A percentile compares a stretch with the other conserved stretches of the same genome.
phyloP scores from a whole-genome alignment of 2,113 vertebrate species.

The Ophiodon elongatus region DNA sequence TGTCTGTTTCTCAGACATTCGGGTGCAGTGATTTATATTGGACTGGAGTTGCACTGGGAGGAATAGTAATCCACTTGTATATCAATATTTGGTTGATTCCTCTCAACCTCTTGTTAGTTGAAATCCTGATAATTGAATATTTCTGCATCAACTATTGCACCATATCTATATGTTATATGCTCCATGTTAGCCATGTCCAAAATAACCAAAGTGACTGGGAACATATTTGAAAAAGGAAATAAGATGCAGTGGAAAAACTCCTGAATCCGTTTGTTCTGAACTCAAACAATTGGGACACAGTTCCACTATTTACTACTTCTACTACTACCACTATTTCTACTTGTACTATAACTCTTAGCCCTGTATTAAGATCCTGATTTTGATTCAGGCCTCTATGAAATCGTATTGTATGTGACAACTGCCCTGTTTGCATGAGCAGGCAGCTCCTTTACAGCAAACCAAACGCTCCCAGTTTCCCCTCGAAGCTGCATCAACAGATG shows the following conservation, averaged over 20 bases:
- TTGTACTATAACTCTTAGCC: neutral
- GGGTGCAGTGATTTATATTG: neutral
- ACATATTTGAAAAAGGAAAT: neutral
- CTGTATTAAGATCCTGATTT: neutral
- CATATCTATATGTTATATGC: neutral
- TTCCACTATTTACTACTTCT: neutral
- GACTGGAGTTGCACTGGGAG: neutral
- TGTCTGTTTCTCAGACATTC: constrained; percentile 12
- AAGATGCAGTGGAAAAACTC: no score
- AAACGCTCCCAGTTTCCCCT: neutral
- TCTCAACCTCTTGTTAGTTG: neutral
- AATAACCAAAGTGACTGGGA: neutral
- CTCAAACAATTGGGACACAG: neutral
- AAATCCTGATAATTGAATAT: neutral
- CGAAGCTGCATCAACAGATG: neutral
- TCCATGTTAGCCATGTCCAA: neutral
- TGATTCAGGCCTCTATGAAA: neutral
- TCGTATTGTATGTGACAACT: neutral
- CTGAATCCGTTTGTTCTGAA: neutral
- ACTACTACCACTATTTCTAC: neutral
- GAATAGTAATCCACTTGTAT: neutral
- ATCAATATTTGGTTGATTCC: neutral
- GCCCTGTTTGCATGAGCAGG: neutral
- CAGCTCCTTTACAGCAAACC: constrained; percentile 6
- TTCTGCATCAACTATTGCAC: neutral